Conservation (phyloP, 2,113 vertebrate species). For the Egretta garzetta region DNA sequence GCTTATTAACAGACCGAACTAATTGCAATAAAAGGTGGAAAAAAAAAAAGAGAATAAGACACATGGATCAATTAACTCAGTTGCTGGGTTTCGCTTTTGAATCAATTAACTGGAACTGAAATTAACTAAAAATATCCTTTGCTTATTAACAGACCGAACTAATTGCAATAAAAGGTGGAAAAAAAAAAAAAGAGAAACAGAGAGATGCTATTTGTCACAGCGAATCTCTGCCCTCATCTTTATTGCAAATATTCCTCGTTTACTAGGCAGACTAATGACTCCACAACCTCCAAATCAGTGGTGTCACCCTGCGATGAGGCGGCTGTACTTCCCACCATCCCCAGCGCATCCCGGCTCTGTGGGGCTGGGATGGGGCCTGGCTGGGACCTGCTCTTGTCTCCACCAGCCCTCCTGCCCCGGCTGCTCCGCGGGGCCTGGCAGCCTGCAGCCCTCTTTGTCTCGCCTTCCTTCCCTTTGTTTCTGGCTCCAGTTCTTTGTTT, state of each 20-base stretch:
- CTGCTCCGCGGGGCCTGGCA: not conserved
- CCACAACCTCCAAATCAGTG: not conserved
- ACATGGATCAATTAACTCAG: constrained; percentile 69
- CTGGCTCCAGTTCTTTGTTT: constrained; percentile 46
- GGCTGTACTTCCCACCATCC: not conserved
- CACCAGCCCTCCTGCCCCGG: not conserved
- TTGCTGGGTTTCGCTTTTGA: constrained; percentile 68
- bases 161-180: constrained; percentile 52
- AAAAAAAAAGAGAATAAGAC: constrained; percentile 13
- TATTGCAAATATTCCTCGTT: constrained; percentile 23
- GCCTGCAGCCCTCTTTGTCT: constrained; percentile 19
- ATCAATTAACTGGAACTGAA: constrained; percentile 69
- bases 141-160: constrained; percentile 70
- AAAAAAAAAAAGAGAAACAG: not conserved
- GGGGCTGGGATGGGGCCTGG: accelerated
- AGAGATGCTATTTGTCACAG: constrained; percentile 39
- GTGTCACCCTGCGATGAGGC: not conserved
- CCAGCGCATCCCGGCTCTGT: not conserved
- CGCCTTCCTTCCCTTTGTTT: constrained; percentile 32
- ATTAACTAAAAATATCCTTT: constrained; percentile 73
- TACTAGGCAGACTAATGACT: not conserved
- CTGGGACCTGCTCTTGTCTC: not conserved
- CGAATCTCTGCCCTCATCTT: not conserved
- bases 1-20: constrained; percentile 70
- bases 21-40: constrained; percentile 52